These are phyloP conservation scores for Axis porcinus DNA, from an alignment of 2,113 vertebrate genomes.

Conservation along the genomic window DNA sequence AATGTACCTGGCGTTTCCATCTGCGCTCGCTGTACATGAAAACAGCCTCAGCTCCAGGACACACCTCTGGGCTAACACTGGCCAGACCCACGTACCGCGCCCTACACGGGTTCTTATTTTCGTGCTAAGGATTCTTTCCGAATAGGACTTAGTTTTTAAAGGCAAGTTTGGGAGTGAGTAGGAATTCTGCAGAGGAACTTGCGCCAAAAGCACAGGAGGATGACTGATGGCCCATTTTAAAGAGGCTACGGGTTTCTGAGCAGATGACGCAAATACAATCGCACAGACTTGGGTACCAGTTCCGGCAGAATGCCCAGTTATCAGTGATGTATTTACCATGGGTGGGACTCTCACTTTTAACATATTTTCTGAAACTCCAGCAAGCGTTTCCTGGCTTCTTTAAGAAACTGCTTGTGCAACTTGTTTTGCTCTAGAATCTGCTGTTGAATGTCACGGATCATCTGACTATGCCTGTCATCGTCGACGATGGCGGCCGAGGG, in stretches of 20 bases:
- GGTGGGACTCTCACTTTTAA: not conserved
- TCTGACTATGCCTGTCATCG: not conserved
- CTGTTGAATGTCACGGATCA: not conserved
- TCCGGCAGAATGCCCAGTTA: rapidly evolving
- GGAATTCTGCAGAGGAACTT: not conserved
- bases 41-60: not conserved
- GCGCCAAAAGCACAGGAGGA: rapidly evolving
- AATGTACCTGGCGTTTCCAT: not conserved
- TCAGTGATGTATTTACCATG: not conserved
- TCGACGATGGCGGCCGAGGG: rapidly evolving
- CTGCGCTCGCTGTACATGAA: rapidly evolving
- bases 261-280: not conserved
- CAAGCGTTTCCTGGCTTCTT: conserved; percentile 56
- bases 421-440: conserved; percentile 44
- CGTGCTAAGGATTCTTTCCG: not conserved
- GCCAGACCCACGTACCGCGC: rapidly evolving
- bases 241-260: not conserved
- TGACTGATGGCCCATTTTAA: rapidly evolving
- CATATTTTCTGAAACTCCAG: conserved; percentile 48
- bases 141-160: not conserved
- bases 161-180: rapidly evolving
- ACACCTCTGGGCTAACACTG: rapidly evolving
- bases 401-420: conserved; percentile 54
- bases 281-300: rapidly evolving
- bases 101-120: not conserved